Evolutionary conservation across 2,113 vertebrate genomes (phyloP).

Genomic region (Pachypanchax playfairii): DNA sequence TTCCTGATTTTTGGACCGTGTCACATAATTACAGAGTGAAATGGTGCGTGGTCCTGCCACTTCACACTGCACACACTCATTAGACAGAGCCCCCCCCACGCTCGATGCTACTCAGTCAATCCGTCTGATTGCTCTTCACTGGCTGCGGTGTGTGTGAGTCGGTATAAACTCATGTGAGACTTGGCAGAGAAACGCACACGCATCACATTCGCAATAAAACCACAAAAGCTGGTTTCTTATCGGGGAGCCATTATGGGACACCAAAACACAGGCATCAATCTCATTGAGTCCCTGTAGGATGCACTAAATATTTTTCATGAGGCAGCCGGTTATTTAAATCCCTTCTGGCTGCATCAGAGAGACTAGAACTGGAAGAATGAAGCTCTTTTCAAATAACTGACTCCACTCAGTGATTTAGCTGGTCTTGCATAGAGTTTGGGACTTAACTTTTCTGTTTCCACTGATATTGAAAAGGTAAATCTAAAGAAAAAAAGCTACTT

Average conservation of each 20-base stretch:
- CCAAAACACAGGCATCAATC: constrained; percentile 69
- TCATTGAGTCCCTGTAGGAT: constrained; percentile 51
- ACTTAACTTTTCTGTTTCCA: constrained; percentile 43
- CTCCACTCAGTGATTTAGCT: constrained; percentile 44
- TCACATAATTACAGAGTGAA: constrained; percentile 71
- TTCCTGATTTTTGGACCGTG: constrained; percentile 66
- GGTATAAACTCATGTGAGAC: constrained; percentile 40
- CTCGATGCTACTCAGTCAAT: constrained; percentile 58
- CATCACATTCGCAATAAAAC: constrained; percentile 57
- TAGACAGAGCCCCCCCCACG: constrained; percentile 51
- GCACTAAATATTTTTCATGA: constrained; percentile 68
- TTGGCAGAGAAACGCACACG: constrained; percentile 48
- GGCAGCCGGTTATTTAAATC: constrained; percentile 69
- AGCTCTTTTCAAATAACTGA: constrained; percentile 51
- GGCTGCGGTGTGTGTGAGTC: constrained; percentile 42
- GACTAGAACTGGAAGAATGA: constrained; percentile 37
- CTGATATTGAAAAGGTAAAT: constrained; percentile 34
- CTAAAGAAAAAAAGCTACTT: constrained; percentile 13
- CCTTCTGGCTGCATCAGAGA: constrained; percentile 56
- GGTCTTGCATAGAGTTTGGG: constrained; percentile 33
- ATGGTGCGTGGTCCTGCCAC: constrained; percentile 60
- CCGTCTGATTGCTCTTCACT: constrained; percentile 67
- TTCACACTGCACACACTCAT: constrained; percentile 70
- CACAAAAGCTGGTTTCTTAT: constrained; percentile 66
- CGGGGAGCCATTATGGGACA: constrained; percentile 65